Conservation (phyloP, 2,797 vertebrate genomes). For the Arnoldichthys spilopterus region DNA sequence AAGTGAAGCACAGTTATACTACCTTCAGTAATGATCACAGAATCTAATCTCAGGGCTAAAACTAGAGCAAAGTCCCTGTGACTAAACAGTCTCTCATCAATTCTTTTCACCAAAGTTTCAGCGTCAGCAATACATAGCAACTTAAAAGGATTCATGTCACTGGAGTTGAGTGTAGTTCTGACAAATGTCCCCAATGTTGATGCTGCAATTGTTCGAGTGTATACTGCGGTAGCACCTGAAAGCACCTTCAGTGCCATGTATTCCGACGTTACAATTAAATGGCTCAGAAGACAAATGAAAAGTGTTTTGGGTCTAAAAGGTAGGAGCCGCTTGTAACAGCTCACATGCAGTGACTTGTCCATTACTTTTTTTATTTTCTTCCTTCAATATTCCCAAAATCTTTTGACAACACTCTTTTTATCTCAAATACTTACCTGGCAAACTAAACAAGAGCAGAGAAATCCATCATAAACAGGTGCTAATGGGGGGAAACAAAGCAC, state of each 20-base stretch:
- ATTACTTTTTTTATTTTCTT: neutral
- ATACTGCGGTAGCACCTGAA: conserved; percentile 50
- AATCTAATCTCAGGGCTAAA: conserved; percentile 20
- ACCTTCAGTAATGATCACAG: conserved; percentile 30
- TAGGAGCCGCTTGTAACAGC: conserved; percentile 6
- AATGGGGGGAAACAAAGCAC: neutral
- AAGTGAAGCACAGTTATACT: conserved; percentile 25
- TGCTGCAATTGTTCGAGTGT: neutral
- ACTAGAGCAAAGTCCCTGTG: conserved; percentile 1
- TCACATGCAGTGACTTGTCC: conserved; percentile 9
- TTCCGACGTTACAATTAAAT: conserved; percentile 36
- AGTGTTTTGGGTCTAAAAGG: conserved; percentile 4
- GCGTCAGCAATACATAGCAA: neutral
- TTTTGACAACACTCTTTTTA: neutral
- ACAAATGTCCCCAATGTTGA: neutral
- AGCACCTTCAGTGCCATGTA: conserved; percentile 46
- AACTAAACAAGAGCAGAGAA: conserved; percentile 11
- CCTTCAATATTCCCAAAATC: neutral
- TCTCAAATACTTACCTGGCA: conserved; percentile 32
- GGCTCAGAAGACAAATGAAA: conserved; percentile 36
- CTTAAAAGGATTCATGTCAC: neutral
- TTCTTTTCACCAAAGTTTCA: conserved; percentile 2
- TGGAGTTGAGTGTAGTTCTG: conserved; percentile 24
- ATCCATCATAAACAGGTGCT: conserved; percentile 1
- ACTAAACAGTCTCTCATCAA: conserved; percentile 14